Conservation (phyloP, 2,888 invertebrate species). For the Hesperia comma region DNA sequence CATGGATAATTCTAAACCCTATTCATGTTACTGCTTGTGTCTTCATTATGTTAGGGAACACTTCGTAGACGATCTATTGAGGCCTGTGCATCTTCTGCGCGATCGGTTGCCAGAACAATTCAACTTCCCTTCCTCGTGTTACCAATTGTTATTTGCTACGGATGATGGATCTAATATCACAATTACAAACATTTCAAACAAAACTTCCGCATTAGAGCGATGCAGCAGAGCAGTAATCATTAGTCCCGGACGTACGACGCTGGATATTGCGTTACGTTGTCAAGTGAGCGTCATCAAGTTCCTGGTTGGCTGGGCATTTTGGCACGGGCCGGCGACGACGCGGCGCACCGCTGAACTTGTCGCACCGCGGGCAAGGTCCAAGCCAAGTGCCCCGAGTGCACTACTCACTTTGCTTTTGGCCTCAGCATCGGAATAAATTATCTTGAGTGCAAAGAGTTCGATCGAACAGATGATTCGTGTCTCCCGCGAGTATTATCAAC, state of each 20-base stretch:
- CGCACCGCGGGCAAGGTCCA: background rate
- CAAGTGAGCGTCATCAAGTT: background rate
- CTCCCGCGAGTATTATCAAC: too few relatives aligned
- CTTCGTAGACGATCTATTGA: too few relatives aligned
- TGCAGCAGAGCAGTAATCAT: background rate
- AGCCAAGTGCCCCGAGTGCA: background rate
- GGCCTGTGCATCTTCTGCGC: too few relatives aligned
- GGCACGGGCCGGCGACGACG: background rate
- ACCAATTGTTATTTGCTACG: too few relatives aligned
- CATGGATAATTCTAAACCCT: too few relatives aligned
- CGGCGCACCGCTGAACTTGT: background rate
- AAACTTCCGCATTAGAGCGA: background rate
- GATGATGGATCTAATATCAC: too few relatives aligned
- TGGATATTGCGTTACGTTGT: background rate
- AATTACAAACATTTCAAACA: too few relatives aligned
- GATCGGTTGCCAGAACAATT: too few relatives aligned
- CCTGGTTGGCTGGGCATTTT: background rate
- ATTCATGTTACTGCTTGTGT: too few relatives aligned
- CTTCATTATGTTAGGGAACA: too few relatives aligned
- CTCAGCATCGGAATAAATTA: background rate
- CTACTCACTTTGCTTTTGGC: background rate
- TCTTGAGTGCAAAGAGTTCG: background rate
- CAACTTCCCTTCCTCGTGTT: too few relatives aligned
- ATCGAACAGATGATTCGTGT: background rate
- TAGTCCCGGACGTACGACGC: too few relatives aligned